Conservation (phyloP, 2,888 invertebrate genomes). For the Heteromyza rotundicornis region DNA sequence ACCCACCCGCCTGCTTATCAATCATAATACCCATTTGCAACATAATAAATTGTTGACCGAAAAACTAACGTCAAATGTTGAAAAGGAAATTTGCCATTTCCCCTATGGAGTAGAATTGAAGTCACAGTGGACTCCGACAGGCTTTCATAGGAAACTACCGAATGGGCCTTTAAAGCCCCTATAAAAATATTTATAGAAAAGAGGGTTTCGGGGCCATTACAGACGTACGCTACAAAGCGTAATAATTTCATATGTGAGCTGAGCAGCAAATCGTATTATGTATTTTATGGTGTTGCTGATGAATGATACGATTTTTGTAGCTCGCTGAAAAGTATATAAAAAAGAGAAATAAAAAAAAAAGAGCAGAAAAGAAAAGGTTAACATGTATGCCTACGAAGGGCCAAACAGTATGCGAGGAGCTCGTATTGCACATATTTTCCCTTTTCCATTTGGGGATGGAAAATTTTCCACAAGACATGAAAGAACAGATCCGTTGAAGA, state of each 20-base stretch:
- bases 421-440: background rate
- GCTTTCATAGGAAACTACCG: background rate
- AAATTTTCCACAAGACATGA: background rate
- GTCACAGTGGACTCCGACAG: background rate
- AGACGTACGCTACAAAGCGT: background rate
- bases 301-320: background rate
- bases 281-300: conserved; percentile 8
- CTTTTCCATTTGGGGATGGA: background rate
- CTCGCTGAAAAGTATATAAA: no score
- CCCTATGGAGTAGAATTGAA: background rate
- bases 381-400: background rate
- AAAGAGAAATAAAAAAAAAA: background rate
- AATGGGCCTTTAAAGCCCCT: background rate
- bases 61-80: background rate
- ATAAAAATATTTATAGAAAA: conserved; percentile 4
- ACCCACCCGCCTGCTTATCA: no score
- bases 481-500: background rate
- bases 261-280: background rate
- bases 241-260: conserved; percentile 2
- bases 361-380: background rate
- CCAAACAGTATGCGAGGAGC: background rate
- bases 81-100: background rate
- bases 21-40: background rate
- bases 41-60: background rate
- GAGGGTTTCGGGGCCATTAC: background rate